Percentiles rank a stretch among this genome's conserved stretches.
These are phyloP conservation scores for Brachyopa scutellaris DNA, from an alignment of 2,888 invertebrate genomes.

Conservation along the genomic window DNA sequence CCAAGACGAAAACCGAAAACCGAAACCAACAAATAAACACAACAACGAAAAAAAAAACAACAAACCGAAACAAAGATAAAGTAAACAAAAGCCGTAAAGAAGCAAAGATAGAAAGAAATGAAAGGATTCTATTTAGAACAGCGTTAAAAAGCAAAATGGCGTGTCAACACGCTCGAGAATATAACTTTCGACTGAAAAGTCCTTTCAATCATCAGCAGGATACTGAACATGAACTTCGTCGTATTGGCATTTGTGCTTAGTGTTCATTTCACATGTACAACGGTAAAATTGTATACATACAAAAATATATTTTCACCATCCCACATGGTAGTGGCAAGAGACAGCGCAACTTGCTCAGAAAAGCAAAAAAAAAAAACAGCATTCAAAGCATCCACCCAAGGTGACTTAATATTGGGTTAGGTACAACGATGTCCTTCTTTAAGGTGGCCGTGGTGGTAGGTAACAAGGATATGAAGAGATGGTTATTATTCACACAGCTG, in stretches of 20 bases:
- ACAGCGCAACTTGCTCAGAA: neutral
- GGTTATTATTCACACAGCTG: conserved; percentile 47
- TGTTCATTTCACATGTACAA: conserved; percentile 41
- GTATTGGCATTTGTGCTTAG: conserved; percentile 63
- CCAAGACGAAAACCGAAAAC: conserved; percentile 18
- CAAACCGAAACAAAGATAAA: conserved; percentile 36
- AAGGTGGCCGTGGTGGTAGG: conserved; percentile 41
- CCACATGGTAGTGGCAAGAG: neutral
- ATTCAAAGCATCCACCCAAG: conserved; percentile 61
- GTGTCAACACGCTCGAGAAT: conserved; percentile 82
- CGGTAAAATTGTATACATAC: conserved; percentile 23
- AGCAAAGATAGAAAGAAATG: conserved; percentile 73
- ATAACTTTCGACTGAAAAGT: conserved; percentile 80
- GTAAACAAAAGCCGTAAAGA: conserved; percentile 72
- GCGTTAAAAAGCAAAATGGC: conserved; percentile 78
- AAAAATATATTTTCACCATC: conserved; percentile 1
- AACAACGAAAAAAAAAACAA: conserved; percentile 17
- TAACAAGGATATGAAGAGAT: conserved; percentile 20
- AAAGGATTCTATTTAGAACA: conserved; percentile 74
- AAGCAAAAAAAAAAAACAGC: too few species aligned
- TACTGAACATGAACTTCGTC: conserved; percentile 69
- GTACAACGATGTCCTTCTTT: conserved; percentile 46
- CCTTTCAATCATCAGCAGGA: conserved; percentile 70
- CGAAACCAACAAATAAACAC: conserved; percentile 18
- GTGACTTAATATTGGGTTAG: conserved; percentile 52